phyloP scores from a whole-genome alignment of 2,797 vertebrate species.

The Chanos chanos region DNA sequence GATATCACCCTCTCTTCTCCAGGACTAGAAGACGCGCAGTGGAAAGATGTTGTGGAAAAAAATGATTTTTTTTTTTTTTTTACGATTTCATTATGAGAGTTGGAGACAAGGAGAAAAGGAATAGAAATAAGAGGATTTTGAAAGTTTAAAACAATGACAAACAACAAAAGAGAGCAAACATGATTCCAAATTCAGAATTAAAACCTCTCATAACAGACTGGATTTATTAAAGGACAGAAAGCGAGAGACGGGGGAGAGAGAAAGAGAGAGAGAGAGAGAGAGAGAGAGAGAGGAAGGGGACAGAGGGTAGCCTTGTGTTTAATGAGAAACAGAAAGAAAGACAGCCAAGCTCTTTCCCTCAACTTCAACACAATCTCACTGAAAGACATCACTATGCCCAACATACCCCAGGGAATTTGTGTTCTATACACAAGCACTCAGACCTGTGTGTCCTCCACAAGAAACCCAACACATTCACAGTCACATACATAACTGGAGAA shows the following conservation, averaged over 20 bases:
- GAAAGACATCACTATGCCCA: constrained; percentile 5
- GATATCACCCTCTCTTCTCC: constrained; percentile 45
- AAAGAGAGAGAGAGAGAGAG: too few species aligned
- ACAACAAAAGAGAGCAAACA: too few species aligned
- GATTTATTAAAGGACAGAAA: not conserved
- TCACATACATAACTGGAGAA: not conserved
- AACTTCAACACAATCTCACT: constrained; percentile 7
- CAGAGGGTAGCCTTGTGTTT: not conserved
- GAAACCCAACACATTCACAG: not conserved
- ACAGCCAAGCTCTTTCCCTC: not conserved
- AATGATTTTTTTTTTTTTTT: not conserved
- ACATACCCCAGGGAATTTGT: not conserved
- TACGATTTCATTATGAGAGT: too few species aligned
- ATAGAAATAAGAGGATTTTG: too few species aligned
- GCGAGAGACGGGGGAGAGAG: too few species aligned
- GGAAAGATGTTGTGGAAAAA: not conserved
- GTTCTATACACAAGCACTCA: too few species aligned
- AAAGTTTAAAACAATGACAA: too few species aligned
- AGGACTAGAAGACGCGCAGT: too few species aligned
- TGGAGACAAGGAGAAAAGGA: too few species aligned
- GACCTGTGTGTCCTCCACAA: not conserved
- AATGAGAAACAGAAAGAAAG: constrained; percentile 3
- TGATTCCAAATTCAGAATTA: not conserved
- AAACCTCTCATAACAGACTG: not conserved
- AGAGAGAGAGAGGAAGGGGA: not conserved